These are phyloP conservation scores for Triplophysa yarkandensis DNA, from an alignment of 2,797 vertebrate genomes.

Conservation along the genomic window DNA sequence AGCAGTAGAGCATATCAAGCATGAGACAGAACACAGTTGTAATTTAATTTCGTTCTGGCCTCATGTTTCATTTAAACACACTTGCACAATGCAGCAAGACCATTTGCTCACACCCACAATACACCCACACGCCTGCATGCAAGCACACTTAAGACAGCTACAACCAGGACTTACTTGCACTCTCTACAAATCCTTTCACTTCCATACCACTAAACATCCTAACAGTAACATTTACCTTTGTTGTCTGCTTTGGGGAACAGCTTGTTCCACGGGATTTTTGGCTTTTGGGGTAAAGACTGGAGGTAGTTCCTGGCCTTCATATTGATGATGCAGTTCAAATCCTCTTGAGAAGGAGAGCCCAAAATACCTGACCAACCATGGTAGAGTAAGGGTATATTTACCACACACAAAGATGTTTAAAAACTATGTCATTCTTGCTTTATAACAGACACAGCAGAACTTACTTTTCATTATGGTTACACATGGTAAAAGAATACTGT, in stretches of 20 bases:
- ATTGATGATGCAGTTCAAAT: slow-evolving; percentile 92
- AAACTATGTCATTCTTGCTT: not conserved
- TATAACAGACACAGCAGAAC: not conserved
- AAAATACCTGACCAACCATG: slow-evolving; percentile 75
- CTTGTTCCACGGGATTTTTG: slow-evolving; percentile 82
- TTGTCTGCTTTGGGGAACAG: slow-evolving; percentile 80
- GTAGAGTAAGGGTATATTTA: not conserved
- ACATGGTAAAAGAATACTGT: not conserved
- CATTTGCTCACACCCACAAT: slow-evolving; percentile 37
- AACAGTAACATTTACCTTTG: slow-evolving; percentile 74
- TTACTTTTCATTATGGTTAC: not conserved
- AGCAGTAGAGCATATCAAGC: not conserved
- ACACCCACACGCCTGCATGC: slow-evolving; percentile 9
- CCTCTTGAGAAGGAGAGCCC: slow-evolving; percentile 85
- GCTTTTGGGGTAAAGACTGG: slow-evolving; percentile 84
- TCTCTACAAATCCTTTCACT: not conserved
- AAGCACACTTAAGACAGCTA: slow-evolving; percentile 6
- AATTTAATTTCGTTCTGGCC: not conserved
- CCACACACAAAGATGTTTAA: not conserved
- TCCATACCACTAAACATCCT: not conserved
- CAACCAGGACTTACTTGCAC: not conserved
- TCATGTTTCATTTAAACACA: slow-evolving; percentile 33
- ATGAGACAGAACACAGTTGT: not conserved
- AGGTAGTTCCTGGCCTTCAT: slow-evolving; percentile 89
- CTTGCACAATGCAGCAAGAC: slow-evolving; percentile 30